Evolutionary conservation across 2,888 invertebrate species (phyloP).

Genomic region (Allacma fusca): DNA sequence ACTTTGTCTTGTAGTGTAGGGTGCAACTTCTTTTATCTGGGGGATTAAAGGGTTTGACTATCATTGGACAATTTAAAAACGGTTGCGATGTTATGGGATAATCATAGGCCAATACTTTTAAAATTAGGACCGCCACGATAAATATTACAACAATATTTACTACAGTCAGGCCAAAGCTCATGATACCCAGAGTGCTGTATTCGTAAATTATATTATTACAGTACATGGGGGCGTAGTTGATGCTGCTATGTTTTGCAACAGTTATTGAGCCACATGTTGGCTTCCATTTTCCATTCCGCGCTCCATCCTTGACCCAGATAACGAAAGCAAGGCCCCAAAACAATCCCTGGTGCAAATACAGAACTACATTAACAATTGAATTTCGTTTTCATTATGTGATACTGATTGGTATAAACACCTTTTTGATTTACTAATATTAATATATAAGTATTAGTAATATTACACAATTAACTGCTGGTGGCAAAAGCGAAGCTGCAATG

Average conservation of each 20-base stretch:
- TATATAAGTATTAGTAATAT: background rate
- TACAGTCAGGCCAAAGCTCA: slow-evolving; percentile 80
- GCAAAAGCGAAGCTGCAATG: slow-evolving; percentile 80
- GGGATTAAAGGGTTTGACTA: background rate
- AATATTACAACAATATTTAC: slow-evolving; percentile 86
- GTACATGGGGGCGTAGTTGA: background rate
- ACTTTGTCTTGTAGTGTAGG: slow-evolving; percentile 78
- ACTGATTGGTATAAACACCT: too few relatives aligned
- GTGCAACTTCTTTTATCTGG: slow-evolving; percentile 83
- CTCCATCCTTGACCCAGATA: slow-evolving; percentile 71
- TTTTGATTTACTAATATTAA: too few relatives aligned
- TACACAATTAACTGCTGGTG: slow-evolving; percentile 83
- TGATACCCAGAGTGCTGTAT: slow-evolving; percentile 78
- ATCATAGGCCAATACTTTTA: slow-evolving; percentile 69
- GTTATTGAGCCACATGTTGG: background rate
- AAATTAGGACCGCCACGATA: slow-evolving; percentile 78
- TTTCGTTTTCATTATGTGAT: background rate
- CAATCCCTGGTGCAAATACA: slow-evolving; percentile 69
- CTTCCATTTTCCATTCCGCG: background rate
- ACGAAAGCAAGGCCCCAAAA: slow-evolving; percentile 79
- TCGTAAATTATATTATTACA: slow-evolving; percentile 79
- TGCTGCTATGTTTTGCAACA: background rate
- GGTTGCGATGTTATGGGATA: too few relatives aligned
- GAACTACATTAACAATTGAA: background rate
- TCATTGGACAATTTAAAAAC: too few relatives aligned